Evolutionary conservation across 2,888 invertebrate species (phyloP), one percentile per base, ranked within the genome.

Genomic region (Troides helena): DNA sequence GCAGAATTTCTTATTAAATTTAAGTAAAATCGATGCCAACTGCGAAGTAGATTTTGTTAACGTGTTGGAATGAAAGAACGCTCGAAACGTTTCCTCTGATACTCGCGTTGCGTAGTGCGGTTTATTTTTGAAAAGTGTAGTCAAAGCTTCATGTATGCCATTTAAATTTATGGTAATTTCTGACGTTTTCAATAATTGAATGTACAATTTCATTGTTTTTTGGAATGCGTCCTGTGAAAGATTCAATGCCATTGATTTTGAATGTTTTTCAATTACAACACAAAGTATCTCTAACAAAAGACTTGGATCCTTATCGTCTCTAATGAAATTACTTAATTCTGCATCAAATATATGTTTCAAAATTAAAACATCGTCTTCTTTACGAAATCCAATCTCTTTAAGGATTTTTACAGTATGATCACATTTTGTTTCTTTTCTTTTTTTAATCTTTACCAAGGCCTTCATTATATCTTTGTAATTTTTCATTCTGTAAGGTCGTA

Each of bases 101-200:
- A 96, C 81, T 21, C 84, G 80, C 18, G 84, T 79, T 6, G 95
- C 89, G 76, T 90, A 92, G 77, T 95, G 94, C 57, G 96, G 95
- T 85, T 94, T 95, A 65, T 87, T 88, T 71, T 92, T 82, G 23
- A 96, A 88, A 80, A 95, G 96, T 71, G 87, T 82, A 17, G 90
- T 80, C 14, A 96, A 80, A 2, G 93, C 83, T 7, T 82, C 84
- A 74, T 95, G 95, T 75, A 96, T 84, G 60, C 82, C 85, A 5
- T 92, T 92, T 36, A 94, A 79, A 77, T 94, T 93, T 17, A 88
- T 81, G 21, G 84, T 89, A 0, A 84, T 73, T 2, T 89, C 88
- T 63, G 86, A 82, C 66, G 86, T 84, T 7, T 81, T 85, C 10
- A 94, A 82, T 63, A 94, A 81, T 57, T 88, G 82, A 2, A 83